Conservation (phyloP, 2,113 vertebrate species). For the Polypterus senegalus region DNA sequence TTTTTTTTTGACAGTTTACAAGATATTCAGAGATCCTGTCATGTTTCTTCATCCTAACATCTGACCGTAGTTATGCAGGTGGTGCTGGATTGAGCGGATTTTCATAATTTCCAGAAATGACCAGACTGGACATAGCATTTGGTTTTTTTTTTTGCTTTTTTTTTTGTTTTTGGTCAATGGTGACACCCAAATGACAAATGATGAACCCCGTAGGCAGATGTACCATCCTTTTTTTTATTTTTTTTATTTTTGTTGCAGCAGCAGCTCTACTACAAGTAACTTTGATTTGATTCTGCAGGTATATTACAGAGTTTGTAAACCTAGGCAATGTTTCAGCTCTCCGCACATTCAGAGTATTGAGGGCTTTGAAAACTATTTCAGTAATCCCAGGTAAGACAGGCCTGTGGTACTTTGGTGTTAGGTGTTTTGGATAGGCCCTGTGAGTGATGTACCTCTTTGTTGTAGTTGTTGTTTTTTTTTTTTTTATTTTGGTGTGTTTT, state of each 20-base stretch:
- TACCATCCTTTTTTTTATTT: too few species aligned
- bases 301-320: slow-evolving; percentile 99
- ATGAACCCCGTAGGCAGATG: too few species aligned
- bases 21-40: too few species aligned
- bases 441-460: slow-evolving; percentile 78
- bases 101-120: background rate
- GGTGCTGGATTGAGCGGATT: background rate
- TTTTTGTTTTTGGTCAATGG: background rate
- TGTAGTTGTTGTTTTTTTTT: slow-evolving; percentile 59
- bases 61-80: background rate
- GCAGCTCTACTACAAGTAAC: slow-evolving; percentile 63
- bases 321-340: slow-evolving; percentile 99
- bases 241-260: too few species aligned
- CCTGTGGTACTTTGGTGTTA: slow-evolving; percentile 72
- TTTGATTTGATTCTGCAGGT: slow-evolving; percentile 99
- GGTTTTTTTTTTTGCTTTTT: slow-evolving; percentile 19
- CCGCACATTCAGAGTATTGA: slow-evolving; percentile 94
- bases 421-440: slow-evolving; percentile 87
- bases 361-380: slow-evolving; percentile 99
- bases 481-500: slow-evolving; percentile 62
- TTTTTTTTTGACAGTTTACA: too few species aligned
- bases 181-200: background rate
- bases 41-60: too few species aligned
- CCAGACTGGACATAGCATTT: slow-evolving; percentile 13
- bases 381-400: slow-evolving; percentile 94